These are phyloP conservation scores for Proisotoma minuta DNA, from an alignment of 2,888 invertebrate species.

Conservation along the genomic window DNA sequence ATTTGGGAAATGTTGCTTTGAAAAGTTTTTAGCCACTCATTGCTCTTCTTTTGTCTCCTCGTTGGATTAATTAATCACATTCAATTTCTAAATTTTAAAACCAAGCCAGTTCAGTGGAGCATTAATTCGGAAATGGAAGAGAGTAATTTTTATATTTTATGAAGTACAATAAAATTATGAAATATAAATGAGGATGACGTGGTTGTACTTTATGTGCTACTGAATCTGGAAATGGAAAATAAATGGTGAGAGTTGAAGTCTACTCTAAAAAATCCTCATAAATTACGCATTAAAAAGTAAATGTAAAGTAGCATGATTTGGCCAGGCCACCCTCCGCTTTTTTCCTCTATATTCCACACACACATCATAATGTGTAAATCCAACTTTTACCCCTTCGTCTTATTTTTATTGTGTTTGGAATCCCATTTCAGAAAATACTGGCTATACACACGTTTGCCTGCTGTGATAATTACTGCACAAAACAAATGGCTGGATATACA, in stretches of 20 bases:
- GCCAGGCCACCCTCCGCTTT: neutral
- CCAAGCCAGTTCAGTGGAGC: too few relatives aligned
- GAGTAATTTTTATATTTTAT: neutral
- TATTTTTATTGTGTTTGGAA: neutral
- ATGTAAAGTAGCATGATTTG: neutral
- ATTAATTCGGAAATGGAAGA: neutral
- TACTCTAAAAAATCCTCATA: neutral
- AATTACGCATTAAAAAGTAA: neutral
- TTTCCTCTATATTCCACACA: neutral
- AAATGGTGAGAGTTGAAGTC: neutral
- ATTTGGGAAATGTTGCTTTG: slow-evolving; percentile 8
- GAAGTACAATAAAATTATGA: neutral
- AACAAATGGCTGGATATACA: neutral
- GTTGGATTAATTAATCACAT: slow-evolving; percentile 11
- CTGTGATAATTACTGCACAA: neutral
- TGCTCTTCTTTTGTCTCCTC: slow-evolving; percentile 8
- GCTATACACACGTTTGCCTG: neutral
- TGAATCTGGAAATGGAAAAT: too few relatives aligned
- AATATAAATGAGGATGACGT: neutral
- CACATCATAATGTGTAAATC: neutral
- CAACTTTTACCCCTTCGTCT: neutral
- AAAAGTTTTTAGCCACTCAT: neutral
- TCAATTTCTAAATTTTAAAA: neutral
- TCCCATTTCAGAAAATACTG: neutral
- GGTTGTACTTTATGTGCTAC: neutral